Percentiles rank a stretch among this genome's conserved stretches.
Evolutionary conservation across 2,113 vertebrate genomes (phyloP).

Genomic region (Todiramphus saurophagus): DNA sequence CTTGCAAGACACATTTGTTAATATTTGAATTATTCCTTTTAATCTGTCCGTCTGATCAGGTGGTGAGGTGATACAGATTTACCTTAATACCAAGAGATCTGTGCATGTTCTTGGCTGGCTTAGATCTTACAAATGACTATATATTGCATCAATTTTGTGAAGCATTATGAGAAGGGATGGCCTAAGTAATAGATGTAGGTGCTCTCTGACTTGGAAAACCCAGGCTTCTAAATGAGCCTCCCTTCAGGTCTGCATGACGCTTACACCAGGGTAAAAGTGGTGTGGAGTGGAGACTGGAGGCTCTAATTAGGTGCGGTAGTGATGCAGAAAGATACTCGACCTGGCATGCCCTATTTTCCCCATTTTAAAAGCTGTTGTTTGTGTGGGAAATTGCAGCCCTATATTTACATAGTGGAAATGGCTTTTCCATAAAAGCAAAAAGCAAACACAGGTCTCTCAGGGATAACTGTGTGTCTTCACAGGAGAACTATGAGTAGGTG

Average conservation of each 20-base stretch:
- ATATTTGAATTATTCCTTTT: neutral
- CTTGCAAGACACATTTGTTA: neutral
- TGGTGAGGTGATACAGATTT: neutral
- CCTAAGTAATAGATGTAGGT: neutral
- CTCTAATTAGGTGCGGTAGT: neutral
- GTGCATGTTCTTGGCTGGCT: neutral
- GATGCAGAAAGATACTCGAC: neutral
- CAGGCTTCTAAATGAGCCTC: neutral
- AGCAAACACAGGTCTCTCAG: neutral
- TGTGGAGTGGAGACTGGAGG: neutral
- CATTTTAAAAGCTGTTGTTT: neutral
- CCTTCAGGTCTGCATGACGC: rapidly evolving
- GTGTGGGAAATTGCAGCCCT: neutral
- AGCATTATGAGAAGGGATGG: neutral
- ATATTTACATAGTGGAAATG: neutral
- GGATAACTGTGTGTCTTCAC: neutral
- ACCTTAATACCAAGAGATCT: neutral
- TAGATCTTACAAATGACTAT: neutral
- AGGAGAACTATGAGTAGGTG: neutral
- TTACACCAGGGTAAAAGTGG: neutral
- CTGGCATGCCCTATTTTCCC: neutral
- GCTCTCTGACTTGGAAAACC: neutral
- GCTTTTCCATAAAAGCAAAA: slow-evolving; percentile 8
- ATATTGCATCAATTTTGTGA: neutral
- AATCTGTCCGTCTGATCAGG: neutral